Evolutionary conservation across 2,113 vertebrate genomes (phyloP), one percentile per base, ranked within the genome.

Genomic region (Camarhynchus parvulus): DNA sequence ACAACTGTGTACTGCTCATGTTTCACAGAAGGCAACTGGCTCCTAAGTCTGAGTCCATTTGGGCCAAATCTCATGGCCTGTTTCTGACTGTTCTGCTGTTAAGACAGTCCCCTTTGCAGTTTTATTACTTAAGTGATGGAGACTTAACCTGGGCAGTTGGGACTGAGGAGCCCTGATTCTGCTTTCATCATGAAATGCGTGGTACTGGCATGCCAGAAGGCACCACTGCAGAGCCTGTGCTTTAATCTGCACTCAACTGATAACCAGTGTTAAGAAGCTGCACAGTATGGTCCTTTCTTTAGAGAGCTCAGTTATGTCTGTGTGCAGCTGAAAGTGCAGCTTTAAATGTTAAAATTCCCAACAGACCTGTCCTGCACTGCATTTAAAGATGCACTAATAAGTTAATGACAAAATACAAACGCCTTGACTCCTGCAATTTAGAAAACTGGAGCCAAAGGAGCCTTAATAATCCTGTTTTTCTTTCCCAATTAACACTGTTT

Each of bases 321-420:
- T 33, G 28, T 44, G 24, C 35, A 28, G n/a, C 4, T 59, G 42
- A 67, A 87, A 83, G 72, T 9, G 13, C 55, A 86, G 56, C 68
- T 85, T 90, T n/a, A 56, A 52, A 67, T 35, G 52, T 37, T 78
- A 88, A 59, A 80, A 81, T 46, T 93, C 79, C 66, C 89, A 78
- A 49, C 74, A 76, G 58, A 81, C 81, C 77, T n/a, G 41, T 46
- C 84, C 74, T 87, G 81, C 1, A 7, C 46, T 53, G 66, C 62
- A 77, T 78, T 69, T 87, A 39, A 83, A 81, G 85, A 49, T 15
- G 73, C 56, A 52, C 44, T 87, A 92, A 39, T 81, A 82, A 91
- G 74, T 62, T 95, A 92, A 95, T 85, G 79, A 87, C 89, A 89
- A 94, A 95, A 97, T 12, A 90, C 23, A 69, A 89, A 79, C 2